Evolutionary conservation across 2,888 invertebrate genomes (phyloP), one percentile per base, ranked within the genome.

Genomic region (Luffia ferchaultella): DNA sequence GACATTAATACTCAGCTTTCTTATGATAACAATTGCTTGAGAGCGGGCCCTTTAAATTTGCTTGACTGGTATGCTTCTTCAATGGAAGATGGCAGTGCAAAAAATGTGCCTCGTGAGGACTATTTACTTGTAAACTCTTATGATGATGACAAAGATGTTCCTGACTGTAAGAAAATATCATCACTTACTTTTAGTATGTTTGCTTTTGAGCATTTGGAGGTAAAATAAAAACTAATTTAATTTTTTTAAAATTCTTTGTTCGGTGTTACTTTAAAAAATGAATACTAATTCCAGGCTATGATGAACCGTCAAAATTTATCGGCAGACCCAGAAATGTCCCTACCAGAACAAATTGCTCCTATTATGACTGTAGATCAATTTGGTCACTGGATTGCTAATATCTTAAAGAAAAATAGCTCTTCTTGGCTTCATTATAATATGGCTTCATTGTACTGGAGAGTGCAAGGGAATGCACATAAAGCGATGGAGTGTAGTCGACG

Each of bases 341-440:
- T 73, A 1, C 71, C 75, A 1, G 66, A 68, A 5, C 55, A 67
- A 16, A 63, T 76, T 52, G 41, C 71, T 17, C 61, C 72, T 0
- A 61, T 70, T 20, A 70, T 75, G 69, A 71, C 70, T 5, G 55
- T 72, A 9, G 72, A 76, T 48, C 73, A 78, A 57, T 76, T 75
- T 60, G 92, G 91, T 0, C 87, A 89, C 63, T 87, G 89, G 69
- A 75, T 92, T 47, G 82, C 88, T 16, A 73, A 85, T 52, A 87
- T 87, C 5, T 73, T 93, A 7, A 72, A 76, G 55, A 84, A 86
- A 64, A 93, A 93, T 66, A 85, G 77, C 50, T 88, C 90, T 0
- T 93, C 92, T 0, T 94, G 93, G 93, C 70, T 93, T 30, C 87
- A 93, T 64, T 90, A 92, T 62, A 92, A 93, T 66, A 85, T 93